These are phyloP conservation scores for Melieria picta DNA, from an alignment of 2,888 invertebrate genomes.

Conservation along the genomic window DNA sequence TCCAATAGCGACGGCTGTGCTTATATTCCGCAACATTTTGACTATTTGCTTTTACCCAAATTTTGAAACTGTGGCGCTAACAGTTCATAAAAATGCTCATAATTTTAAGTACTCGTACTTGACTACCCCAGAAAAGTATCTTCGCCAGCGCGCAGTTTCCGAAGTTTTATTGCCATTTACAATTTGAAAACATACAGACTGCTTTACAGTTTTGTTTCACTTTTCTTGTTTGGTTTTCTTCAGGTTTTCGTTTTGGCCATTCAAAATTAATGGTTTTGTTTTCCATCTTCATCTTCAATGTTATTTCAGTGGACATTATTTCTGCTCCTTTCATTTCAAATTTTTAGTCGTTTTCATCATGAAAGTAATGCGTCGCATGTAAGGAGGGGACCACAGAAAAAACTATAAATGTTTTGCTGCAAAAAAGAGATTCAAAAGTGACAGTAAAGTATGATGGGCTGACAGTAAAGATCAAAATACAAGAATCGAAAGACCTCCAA, in stretches of 20 bases:
- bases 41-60: too few relatives aligned
- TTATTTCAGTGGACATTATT: slow-evolving; percentile 23
- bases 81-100: slow-evolving; percentile 29
- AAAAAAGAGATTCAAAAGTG: too few relatives aligned
- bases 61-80: slow-evolving; percentile 27
- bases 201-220: neutral
- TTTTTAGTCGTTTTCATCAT: neutral
- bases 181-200: slow-evolving; percentile 12
- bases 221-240: neutral
- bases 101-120: slow-evolving; percentile 23
- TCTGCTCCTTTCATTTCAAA: slow-evolving; percentile 10
- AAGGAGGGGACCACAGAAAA: neutral
- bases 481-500: too few relatives aligned
- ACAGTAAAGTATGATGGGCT: too few relatives aligned
- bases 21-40: too few relatives aligned
- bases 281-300: slow-evolving; percentile 6
- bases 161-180: neutral
- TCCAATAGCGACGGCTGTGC: too few relatives aligned
- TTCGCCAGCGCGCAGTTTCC: too few relatives aligned
- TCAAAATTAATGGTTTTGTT: slow-evolving; percentile 5
- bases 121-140: too few relatives aligned
- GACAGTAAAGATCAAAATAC: too few relatives aligned
- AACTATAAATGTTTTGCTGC: too few relatives aligned
- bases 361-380: neutral
- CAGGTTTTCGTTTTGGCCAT: neutral